These are phyloP conservation scores for Mycetomoellerius zeteki DNA, from an alignment of 1,140 invertebrate genomes.

Conservation along the genomic window DNA sequence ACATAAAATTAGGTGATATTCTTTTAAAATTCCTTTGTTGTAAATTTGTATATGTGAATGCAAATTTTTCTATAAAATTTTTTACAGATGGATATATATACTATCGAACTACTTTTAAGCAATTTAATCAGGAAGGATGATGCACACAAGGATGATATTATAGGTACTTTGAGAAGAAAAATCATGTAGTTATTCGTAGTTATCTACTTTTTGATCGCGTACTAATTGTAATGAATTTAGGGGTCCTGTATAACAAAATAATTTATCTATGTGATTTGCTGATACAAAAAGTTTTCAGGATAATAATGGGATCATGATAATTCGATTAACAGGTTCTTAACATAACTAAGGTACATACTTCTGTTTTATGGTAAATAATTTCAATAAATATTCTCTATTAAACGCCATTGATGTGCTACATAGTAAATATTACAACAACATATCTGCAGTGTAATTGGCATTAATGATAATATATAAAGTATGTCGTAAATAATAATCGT, in stretches of 20 bases:
- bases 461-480: slow-evolving; percentile 68
- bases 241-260: neutral
- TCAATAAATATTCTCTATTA: slow-evolving; percentile 81
- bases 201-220: neutral
- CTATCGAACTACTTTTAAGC: slow-evolving; percentile 82
- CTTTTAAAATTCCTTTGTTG: neutral
- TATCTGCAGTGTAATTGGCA: slow-evolving; percentile 70
- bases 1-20: neutral
- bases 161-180: slow-evolving; percentile 69
- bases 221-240: slow-evolving; percentile 1
- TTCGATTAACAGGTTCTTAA: slow-evolving; percentile 23
- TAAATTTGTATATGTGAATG: too few relatives aligned
- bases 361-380: slow-evolving; percentile 68
- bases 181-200: neutral
- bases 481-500: slow-evolving; percentile 69
- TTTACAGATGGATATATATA: slow-evolving; percentile 82
- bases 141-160: slow-evolving; percentile 73
- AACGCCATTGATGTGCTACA: slow-evolving; percentile 79
- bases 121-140: slow-evolving; percentile 71
- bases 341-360: slow-evolving; percentile 20
- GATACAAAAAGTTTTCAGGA: slow-evolving; percentile 20
- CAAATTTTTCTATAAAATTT: neutral
- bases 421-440: slow-evolving; percentile 77
- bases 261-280: neutral
- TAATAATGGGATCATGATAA: slow-evolving; percentile 1